Percentiles rank a stretch among this genome's conserved stretches.
Evolutionary conservation across 2,888 invertebrate genomes (phyloP).

Genomic region (Zaprionus bogoriensis): DNA sequence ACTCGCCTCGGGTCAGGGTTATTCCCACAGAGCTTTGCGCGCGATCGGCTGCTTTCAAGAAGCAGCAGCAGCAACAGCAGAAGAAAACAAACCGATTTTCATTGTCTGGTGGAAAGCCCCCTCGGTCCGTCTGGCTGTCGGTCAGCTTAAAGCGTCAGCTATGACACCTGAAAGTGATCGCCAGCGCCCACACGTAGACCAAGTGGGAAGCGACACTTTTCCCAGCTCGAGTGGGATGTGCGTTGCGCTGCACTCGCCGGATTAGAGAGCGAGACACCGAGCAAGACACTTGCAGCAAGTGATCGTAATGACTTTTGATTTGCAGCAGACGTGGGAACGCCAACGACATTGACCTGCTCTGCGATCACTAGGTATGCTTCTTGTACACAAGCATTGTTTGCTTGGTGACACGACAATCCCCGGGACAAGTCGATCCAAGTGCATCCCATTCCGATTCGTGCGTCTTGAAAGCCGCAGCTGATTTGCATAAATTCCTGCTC

Average conservation of each 20-base stretch:
- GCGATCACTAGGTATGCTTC: conserved; percentile 37
- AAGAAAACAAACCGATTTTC: conserved; percentile 59
- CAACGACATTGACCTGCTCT: conserved; percentile 34
- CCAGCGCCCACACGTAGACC: conserved; percentile 69
- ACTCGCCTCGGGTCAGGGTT: conserved; percentile 37
- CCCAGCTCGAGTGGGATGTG: conserved; percentile 51
- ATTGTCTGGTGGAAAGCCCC: conserved; percentile 29
- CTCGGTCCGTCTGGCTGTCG: not conserved
- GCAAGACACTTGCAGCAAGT: conserved; percentile 61
- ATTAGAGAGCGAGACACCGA: too few species aligned
- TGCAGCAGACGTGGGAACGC: conserved; percentile 61
- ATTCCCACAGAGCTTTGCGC: conserved; percentile 74
- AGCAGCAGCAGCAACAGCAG: conserved; percentile 49
- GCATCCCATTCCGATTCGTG: conserved; percentile 16
- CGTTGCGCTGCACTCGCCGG: conserved; percentile 57
- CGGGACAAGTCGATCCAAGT: not conserved
- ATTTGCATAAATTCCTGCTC: conserved; percentile 70
- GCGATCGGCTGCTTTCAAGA: conserved; percentile 44
- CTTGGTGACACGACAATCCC: conserved; percentile 50
- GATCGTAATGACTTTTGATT: conserved; percentile 78
- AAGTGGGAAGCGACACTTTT: conserved; percentile 38
- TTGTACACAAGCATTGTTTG: too few species aligned
- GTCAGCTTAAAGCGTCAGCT: conserved; percentile 42
- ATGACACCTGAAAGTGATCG: conserved; percentile 70
- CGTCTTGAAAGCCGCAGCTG: conserved; percentile 33